phyloP scores from a whole-genome alignment of 35 echinoderm and acorn worm species.

The Ophiothrix spiculata region DNA sequence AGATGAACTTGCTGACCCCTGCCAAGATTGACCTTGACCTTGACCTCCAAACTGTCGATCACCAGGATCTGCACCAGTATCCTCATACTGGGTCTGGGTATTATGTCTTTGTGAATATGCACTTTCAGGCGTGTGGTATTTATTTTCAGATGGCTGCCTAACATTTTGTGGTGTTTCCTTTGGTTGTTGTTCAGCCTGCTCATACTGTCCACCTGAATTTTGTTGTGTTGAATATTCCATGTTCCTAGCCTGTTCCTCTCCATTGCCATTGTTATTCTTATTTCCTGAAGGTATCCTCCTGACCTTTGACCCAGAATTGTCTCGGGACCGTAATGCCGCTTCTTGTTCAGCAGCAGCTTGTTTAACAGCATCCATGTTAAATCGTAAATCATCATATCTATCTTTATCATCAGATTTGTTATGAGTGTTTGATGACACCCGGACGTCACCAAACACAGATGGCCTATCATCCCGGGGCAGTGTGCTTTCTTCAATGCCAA shows the following conservation, averaged over 20 bases:
- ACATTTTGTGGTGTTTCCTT: neutral
- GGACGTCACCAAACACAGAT: neutral
- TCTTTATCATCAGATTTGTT: neutral
- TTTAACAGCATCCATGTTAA: slow-evolving; percentile 1
- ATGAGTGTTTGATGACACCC: neutral
- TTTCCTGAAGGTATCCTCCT: neutral
- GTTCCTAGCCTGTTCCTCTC: neutral
- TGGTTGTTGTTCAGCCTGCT: neutral
- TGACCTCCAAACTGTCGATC: neutral
- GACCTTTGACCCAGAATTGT: neutral
- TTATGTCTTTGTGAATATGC: neutral
- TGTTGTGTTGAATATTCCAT: neutral
- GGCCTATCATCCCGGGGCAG: neutral
- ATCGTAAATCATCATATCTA: slow-evolving; percentile 10
- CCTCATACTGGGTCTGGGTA: too few relatives aligned
- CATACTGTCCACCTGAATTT: neutral
- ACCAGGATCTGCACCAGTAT: too few relatives aligned
- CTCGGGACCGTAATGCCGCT: neutral
- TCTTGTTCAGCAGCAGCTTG: slow-evolving; percentile 9
- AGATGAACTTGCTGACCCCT: neutral
- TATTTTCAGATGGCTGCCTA: neutral
- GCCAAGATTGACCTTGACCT: neutral
- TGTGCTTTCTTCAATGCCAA: slow-evolving; percentile 19
- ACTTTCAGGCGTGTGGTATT: neutral
- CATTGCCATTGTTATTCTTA: neutral